Evolutionary conservation across 2,888 invertebrate genomes (phyloP).

Genomic region (Sabellastarte sp.): DNA sequence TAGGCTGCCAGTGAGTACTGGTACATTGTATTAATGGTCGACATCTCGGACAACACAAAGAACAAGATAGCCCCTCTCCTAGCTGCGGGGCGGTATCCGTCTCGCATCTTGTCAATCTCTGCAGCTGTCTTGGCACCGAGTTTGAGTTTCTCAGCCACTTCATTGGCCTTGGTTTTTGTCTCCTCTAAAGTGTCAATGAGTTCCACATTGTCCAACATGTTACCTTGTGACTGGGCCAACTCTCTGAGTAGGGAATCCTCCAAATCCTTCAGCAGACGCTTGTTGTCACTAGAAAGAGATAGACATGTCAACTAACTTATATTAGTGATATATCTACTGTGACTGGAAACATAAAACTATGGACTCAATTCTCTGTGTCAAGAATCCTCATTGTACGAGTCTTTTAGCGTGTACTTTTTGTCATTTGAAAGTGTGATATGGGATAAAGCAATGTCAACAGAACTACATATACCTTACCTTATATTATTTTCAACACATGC

Average conservation of each 20-base stretch:
- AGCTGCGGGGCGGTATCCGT: slow-evolving; percentile 83
- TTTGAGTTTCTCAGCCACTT: slow-evolving; percentile 75
- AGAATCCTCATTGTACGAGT: no score
- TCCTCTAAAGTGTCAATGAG: slow-evolving; percentile 82
- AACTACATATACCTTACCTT: no score
- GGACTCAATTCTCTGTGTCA: no score
- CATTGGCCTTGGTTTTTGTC: slow-evolving; percentile 81
- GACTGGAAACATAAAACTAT: background rate
- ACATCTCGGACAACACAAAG: slow-evolving; percentile 88
- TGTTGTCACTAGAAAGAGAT: slow-evolving; percentile 70
- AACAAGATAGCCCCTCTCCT: slow-evolving; percentile 85
- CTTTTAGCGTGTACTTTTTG: no score
- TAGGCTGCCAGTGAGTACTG: slow-evolving; percentile 86
- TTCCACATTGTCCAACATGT: slow-evolving; percentile 89
- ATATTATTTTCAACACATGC: no score
- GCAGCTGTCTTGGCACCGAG: slow-evolving; percentile 74
- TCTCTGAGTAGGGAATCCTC: slow-evolving; percentile 84
- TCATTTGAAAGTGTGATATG: no score
- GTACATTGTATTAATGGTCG: slow-evolving; percentile 85
- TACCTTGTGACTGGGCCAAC: slow-evolving; percentile 81
- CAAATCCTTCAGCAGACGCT: slow-evolving; percentile 76
- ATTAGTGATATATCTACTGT: background rate
- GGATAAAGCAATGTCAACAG: no score
- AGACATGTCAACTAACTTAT: background rate
- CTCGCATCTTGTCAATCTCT: slow-evolving; percentile 80